Evolutionary conservation across 2,888 invertebrate species (phyloP), one percentile per base, ranked within the genome.

Genomic region (Drosophila greeni): DNA sequence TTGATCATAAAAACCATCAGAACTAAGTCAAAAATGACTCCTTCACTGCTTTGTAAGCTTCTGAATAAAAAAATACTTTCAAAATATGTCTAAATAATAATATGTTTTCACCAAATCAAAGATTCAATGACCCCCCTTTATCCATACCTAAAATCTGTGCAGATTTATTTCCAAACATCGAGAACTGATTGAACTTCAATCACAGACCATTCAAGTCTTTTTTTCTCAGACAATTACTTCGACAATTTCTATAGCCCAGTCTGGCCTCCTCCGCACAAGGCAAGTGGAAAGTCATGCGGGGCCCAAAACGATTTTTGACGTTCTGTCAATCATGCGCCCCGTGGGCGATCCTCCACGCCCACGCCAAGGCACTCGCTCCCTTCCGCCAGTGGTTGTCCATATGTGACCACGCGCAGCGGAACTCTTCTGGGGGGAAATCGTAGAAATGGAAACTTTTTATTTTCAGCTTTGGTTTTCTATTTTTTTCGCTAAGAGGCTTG

Each of bases 401-500:
- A 53, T 73, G 72, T 57, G 68, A 66, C 45, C 37, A n/a, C 12
- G 20, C 36, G 48, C 20, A 31, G 9, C 34, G 18, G 31, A 20
- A 36, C 29, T 23, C 29, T 47, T 34, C 23, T 37, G 20, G 51
- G 37, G 48, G 48, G 77, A 82, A 78, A 80, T 81, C 82, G 59
- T 82, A 83, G 74, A 83, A 36, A 26, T 52, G 51, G 51, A 51
- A 52, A 39, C 6, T 34, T 65, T 43, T 39, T 43, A 49, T 37
- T 43, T 52, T 67, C 43, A 37, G 45, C 58, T 59, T 23, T 61
- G 56, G 57, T 45, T 45, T 47, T 47, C 20, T 31, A 45, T 31
- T 45, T 43, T 43, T 40, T 58, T n/a, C n/a, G 45, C 49, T 83
- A 79, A 79, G 79, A 76, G 58, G 82, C 79, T 79, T 79, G 80